phyloP scores from a whole-genome alignment of 2,113 vertebrate species.

The Meleagris gallopavo region DNA sequence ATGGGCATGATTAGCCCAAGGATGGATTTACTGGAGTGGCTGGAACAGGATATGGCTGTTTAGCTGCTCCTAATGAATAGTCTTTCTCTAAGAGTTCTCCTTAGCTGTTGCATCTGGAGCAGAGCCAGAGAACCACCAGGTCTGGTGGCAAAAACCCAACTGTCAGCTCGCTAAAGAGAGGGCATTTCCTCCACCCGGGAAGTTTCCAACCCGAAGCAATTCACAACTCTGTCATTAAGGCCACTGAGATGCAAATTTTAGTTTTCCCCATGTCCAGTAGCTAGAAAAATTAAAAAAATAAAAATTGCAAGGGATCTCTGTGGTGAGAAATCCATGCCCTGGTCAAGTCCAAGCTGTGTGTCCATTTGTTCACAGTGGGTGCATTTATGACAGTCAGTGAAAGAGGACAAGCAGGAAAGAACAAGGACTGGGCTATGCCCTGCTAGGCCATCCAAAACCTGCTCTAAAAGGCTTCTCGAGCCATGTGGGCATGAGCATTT shows the following conservation, averaged over 20 bases:
- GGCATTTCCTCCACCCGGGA: slow-evolving; percentile 1
- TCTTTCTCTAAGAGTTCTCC: slow-evolving; percentile 14
- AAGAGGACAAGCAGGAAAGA: background rate
- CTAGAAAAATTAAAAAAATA: background rate
- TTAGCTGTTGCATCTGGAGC: slow-evolving; percentile 28
- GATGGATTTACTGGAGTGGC: slow-evolving; percentile 22
- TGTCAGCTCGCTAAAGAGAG: background rate
- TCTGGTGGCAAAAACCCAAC: slow-evolving; percentile 28
- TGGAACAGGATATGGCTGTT: slow-evolving; percentile 37
- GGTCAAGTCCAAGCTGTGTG: background rate
- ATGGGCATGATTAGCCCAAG: background rate
- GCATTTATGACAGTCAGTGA: background rate
- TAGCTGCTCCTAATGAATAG: slow-evolving; percentile 52
- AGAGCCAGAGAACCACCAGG: background rate
- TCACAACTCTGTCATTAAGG: background rate
- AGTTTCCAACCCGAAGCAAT: background rate
- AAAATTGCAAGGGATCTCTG: background rate
- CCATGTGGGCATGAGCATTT: background rate
- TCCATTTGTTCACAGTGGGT: background rate
- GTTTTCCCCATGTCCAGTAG: background rate
- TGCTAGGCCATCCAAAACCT: background rate
- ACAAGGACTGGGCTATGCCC: background rate
- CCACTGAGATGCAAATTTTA: background rate
- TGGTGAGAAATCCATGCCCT: background rate
- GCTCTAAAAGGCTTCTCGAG: background rate